These are phyloP conservation scores for Ruditapes philippinarum DNA, from an alignment of 1,140 invertebrate genomes.

Conservation along the genomic window DNA sequence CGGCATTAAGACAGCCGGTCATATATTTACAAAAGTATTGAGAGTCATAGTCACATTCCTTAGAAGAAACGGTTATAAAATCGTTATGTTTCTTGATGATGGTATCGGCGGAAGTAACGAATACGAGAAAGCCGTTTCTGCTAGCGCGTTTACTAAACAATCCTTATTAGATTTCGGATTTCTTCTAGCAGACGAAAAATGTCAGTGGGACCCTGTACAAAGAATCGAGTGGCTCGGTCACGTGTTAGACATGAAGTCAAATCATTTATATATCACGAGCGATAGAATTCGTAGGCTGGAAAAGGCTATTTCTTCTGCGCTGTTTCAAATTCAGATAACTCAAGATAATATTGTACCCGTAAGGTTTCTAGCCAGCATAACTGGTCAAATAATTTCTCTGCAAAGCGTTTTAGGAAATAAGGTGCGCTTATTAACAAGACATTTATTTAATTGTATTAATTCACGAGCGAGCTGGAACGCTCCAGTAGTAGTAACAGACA, in stretches of 20 bases:
- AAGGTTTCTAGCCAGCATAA: neutral
- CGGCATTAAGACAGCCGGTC: slow-evolving; percentile 51
- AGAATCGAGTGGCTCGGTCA: slow-evolving; percentile 41
- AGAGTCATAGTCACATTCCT: slow-evolving; percentile 56
- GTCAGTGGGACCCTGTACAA: slow-evolving; percentile 35
- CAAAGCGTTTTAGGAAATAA: no score
- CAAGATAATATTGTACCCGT: neutral
- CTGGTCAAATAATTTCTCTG: slow-evolving; percentile 36
- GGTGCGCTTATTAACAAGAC: no score
- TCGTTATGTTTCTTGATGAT: slow-evolving; percentile 69
- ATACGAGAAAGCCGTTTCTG: neutral
- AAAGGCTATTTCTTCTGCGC: neutral
- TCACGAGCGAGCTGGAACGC: no score
- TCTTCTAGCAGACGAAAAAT: slow-evolving; percentile 56
- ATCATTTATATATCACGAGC: slow-evolving; percentile 33
- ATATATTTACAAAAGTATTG: slow-evolving; percentile 63
- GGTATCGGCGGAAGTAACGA: slow-evolving; percentile 46
- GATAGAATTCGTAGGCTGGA: slow-evolving; percentile 31
- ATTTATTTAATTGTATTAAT: no score
- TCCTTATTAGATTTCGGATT: slow-evolving; percentile 49
- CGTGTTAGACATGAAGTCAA: neutral
- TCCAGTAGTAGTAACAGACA: no score
- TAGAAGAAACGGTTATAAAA: slow-evolving; percentile 12
- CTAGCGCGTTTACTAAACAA: neutral
- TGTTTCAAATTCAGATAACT: neutral